These are phyloP conservation scores for Eidolon dupreanum DNA, from an alignment of 2,797 vertebrate genomes.

Conservation along the genomic window DNA sequence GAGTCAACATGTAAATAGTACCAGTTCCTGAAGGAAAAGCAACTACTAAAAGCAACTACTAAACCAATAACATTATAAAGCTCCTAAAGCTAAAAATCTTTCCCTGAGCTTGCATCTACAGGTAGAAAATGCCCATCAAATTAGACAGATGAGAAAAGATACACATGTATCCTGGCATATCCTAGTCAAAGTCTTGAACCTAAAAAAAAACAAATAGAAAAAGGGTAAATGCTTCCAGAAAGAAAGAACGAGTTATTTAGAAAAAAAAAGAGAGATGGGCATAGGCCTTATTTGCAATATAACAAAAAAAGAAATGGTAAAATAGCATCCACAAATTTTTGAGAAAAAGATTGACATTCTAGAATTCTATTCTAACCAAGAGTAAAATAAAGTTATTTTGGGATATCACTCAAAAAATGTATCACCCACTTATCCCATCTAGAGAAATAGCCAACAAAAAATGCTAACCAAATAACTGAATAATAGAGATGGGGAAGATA, in stretches of 20 bases:
- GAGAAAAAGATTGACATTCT: slow-evolving; percentile 1
- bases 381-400: slow-evolving; percentile 17
- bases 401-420: neutral
- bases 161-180: neutral
- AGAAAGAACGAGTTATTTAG: neutral
- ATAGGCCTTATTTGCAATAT: neutral
- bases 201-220: slow-evolving; percentile 31
- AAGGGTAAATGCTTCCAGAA: neutral
- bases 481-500: neutral
- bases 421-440: neutral
- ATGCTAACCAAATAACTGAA: neutral
- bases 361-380: neutral
- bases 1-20: neutral
- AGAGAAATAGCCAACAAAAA: neutral
- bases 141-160: slow-evolving; percentile 17
- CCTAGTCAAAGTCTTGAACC: neutral
- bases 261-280: neutral
- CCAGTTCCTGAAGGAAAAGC: neutral
- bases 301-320: neutral
- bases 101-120: neutral
- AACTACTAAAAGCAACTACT: neutral
- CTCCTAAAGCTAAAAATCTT: neutral
- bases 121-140: slow-evolving; percentile 25
- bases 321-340: neutral
- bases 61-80: neutral